These are phyloP conservation scores for Muscicapa adusta DNA, from an alignment of 2,113 vertebrate species.

Conservation along the genomic window DNA sequence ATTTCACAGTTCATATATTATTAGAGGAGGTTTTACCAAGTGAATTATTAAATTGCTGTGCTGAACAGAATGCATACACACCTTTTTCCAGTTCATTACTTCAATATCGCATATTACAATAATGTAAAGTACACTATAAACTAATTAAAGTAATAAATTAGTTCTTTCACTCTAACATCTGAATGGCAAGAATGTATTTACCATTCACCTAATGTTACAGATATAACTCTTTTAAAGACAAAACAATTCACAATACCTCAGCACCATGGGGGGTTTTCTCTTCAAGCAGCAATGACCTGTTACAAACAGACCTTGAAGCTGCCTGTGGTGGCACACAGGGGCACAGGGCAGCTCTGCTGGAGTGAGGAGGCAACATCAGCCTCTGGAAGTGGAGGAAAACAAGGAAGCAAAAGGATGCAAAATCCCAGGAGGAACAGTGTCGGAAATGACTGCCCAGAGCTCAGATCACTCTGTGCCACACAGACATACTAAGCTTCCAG, in stretches of 20 bases:
- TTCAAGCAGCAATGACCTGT: background rate
- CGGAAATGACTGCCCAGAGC: background rate
- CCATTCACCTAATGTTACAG: background rate
- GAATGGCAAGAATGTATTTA: background rate
- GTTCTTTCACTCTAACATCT: background rate
- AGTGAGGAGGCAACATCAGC: accelerated
- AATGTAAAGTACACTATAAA: constrained; percentile 1
- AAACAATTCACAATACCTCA: background rate
- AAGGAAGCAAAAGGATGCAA: background rate
- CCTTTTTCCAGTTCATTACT: constrained; percentile 40
- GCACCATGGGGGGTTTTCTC: background rate
- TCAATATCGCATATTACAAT: constrained; percentile 20
- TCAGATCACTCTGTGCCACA: background rate
- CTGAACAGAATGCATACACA: background rate
- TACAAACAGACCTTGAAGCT: background rate
- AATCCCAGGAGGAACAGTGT: background rate
- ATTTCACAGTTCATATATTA: constrained; percentile 33
- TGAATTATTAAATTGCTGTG: constrained; percentile 30
- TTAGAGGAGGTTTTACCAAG: constrained; percentile 40
- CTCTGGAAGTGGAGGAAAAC: accelerated
- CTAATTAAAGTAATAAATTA: constrained; percentile 49
- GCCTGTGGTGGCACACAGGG: accelerated
- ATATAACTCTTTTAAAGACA: background rate
- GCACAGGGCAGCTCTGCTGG: background rate
- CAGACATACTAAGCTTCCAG: accelerated